Evolutionary conservation across 2,113 vertebrate genomes (phyloP).

Genomic region (Ceratotherium simum): DNA sequence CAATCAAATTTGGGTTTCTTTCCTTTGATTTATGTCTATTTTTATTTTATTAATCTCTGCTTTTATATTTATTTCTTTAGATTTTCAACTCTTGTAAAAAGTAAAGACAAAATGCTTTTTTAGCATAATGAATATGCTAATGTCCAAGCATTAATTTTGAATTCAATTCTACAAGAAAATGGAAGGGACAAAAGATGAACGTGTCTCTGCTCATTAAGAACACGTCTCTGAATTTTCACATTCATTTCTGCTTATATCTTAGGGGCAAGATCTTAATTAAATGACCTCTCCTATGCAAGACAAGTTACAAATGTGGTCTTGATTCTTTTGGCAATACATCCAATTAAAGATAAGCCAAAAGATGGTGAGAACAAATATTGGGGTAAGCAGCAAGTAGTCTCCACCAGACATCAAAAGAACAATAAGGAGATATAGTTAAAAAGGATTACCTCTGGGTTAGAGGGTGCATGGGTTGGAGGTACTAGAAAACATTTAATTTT

Average conservation of each 20-base stretch:
- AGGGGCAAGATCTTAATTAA: not conserved
- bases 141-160: not conserved
- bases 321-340: not conserved
- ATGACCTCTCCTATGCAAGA: not conserved
- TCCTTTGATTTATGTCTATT: not conserved
- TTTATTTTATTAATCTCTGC: not conserved
- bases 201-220: not conserved
- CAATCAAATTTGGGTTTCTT: not conserved
- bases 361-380: not conserved
- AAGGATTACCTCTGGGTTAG: not conserved
- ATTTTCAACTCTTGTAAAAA: not conserved
- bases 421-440: not conserved
- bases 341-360: not conserved
- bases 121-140: not conserved
- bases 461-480: not conserved
- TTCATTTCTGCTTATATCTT: not conserved
- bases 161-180: not conserved
- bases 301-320: not conserved
- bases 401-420: not conserved
- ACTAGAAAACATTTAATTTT: not conserved
- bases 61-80: not conserved
- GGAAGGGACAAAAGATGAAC: not conserved
- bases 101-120: not conserved
- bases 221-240: not conserved
- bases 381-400: not conserved